Conservation (phyloP, 2,797 vertebrate species). For the Anabacerthia variegaticeps region DNA sequence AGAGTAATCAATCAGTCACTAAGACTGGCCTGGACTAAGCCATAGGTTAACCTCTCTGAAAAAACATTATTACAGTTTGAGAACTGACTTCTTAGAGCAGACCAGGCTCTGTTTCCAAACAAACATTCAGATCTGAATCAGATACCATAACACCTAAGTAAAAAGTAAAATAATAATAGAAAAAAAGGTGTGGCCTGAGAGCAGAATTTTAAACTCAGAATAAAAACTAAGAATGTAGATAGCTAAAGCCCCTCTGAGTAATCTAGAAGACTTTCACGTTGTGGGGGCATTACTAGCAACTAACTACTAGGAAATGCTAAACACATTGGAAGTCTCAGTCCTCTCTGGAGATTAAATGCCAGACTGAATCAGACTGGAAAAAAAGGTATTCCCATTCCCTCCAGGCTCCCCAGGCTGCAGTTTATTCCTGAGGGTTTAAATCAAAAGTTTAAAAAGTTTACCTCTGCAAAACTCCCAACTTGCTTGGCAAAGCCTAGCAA, state of each 20-base stretch:
- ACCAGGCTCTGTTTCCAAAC: background rate
- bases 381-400: background rate
- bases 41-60: background rate
- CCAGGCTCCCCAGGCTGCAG: background rate
- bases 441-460: constrained; percentile 18
- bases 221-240: background rate
- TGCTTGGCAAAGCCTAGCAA: background rate
- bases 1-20: constrained; percentile 5
- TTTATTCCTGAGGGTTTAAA: background rate
- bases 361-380: constrained; percentile 35
- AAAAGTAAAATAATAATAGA: background rate
- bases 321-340: background rate
- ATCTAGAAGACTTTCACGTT: background rate
- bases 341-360: constrained; percentile 58
- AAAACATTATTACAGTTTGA: background rate
- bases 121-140: background rate
- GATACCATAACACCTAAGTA: fast-evolving
- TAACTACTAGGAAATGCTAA: constrained; percentile 37
- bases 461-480: background rate
- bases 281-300: background rate
- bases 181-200: background rate
- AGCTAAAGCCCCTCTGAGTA: background rate
- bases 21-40: background rate
- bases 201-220: background rate
- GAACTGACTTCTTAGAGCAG: background rate